Conservation (phyloP, 2,888 invertebrate genomes). For the Cordylochernes scorpioides region DNA sequence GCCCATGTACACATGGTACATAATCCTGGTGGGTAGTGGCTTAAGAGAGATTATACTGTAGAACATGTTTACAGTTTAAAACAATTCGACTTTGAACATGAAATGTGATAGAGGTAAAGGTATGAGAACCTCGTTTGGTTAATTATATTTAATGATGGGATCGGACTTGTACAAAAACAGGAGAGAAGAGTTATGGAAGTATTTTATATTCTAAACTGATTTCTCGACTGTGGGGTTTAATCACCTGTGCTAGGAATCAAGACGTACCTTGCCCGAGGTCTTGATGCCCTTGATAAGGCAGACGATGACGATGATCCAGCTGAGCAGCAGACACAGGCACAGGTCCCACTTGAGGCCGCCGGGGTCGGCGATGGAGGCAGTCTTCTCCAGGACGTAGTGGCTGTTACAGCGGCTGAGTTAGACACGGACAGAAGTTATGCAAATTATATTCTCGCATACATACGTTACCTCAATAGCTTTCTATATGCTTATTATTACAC, state of each 20-base stretch:
- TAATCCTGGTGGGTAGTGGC: too few relatives aligned
- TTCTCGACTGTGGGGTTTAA: background rate
- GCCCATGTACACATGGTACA: too few relatives aligned
- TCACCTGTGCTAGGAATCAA: too few relatives aligned
- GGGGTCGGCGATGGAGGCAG: conserved; percentile 15
- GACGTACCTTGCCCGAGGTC: conserved; percentile 15
- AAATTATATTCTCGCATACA: too few relatives aligned
- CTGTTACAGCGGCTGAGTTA: conserved; percentile 1
- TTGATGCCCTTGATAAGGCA: conserved; percentile 16
- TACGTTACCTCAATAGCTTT: too few relatives aligned
- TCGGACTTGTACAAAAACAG: background rate
- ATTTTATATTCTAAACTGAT: background rate
- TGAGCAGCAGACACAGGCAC: conserved; percentile 15
- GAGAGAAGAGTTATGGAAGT: background rate
- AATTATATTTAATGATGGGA: too few relatives aligned
- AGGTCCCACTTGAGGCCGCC: conserved; percentile 16
- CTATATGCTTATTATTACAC: too few relatives aligned
- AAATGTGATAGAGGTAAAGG: too few relatives aligned
- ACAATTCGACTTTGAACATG: too few relatives aligned
- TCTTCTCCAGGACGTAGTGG: conserved; percentile 13
- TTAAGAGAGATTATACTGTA: too few relatives aligned
- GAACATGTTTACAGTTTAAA: too few relatives aligned
- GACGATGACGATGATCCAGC: conserved; percentile 16
- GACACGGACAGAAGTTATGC: background rate
- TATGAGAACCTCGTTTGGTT: too few relatives aligned